phyloP scores from a whole-genome alignment of 2,113 vertebrate genomes.

The Thoracochromis brauschi region DNA sequence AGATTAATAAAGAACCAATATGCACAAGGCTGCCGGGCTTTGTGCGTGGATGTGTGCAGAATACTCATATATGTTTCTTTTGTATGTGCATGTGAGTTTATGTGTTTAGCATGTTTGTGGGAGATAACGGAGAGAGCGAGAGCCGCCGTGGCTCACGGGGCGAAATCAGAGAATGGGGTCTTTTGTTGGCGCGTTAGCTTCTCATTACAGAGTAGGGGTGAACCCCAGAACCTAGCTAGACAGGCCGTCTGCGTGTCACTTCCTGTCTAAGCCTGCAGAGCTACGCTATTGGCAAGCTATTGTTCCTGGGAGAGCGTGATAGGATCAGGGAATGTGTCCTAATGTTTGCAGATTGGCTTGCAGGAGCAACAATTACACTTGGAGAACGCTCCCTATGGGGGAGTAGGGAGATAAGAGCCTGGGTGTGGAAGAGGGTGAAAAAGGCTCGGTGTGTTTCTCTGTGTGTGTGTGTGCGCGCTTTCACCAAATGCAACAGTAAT shows the following conservation, averaged over 20 bases:
- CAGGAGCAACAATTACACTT: slow-evolving; percentile 62
- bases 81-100: slow-evolving; percentile 23
- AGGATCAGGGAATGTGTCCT: slow-evolving; percentile 64
- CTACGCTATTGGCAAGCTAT: slow-evolving; percentile 57
- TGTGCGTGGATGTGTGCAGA: not conserved
- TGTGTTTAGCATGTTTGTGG: slow-evolving; percentile 53
- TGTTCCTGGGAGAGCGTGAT: slow-evolving; percentile 60
- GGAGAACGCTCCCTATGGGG: slow-evolving; percentile 51
- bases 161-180: slow-evolving; percentile 32
- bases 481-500: slow-evolving; percentile 15
- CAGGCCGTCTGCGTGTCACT: slow-evolving; percentile 65
- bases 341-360: slow-evolving; percentile 70
- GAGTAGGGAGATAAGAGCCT: slow-evolving; percentile 50
- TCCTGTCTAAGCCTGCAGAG: slow-evolving; percentile 53
- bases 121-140: slow-evolving; percentile 45
- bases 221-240: slow-evolving; percentile 54
- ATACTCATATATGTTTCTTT: slow-evolving; percentile 20
- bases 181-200: slow-evolving; percentile 50
- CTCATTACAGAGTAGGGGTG: slow-evolving; percentile 61
- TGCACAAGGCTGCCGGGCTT: not conserved
- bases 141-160: not conserved
- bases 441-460: not conserved
- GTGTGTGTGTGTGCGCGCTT: not conserved
- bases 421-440: slow-evolving; percentile 43
- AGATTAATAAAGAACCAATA: slow-evolving; percentile 35